Evolutionary conservation across 2,888 invertebrate genomes (phyloP).

Genomic region (Troides helena): DNA sequence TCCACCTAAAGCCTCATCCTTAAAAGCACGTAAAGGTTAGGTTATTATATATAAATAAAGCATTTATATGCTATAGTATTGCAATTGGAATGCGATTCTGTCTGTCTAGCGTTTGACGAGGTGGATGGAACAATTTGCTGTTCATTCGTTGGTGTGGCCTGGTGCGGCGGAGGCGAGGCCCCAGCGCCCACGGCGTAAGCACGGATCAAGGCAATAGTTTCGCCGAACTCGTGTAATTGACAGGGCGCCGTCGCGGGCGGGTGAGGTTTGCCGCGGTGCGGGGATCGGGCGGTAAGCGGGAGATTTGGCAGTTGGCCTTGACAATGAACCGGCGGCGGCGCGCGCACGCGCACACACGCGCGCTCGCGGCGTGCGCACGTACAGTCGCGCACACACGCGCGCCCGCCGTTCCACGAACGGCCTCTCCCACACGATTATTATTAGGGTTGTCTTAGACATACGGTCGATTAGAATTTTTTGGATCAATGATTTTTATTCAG

Average conservation of each 20-base stretch:
- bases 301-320: constrained; percentile 80
- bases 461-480: constrained; percentile 28
- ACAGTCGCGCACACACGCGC: constrained; percentile 59
- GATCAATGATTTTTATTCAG: constrained; percentile 26
- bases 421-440: constrained; percentile 69
- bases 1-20: no score
- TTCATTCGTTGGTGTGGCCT: constrained; percentile 48
- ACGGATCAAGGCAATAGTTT: constrained; percentile 53
- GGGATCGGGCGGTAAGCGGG: constrained; percentile 62
- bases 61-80: constrained; percentile 27
- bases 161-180: constrained; percentile 39
- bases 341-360: constrained; percentile 54
- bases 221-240: constrained; percentile 66
- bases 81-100: constrained; percentile 55
- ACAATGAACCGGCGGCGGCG: constrained; percentile 76
- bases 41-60: no score
- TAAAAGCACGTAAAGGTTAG: no score
- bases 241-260: constrained; percentile 31
- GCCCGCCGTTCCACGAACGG: constrained; percentile 68
- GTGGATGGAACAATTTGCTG: background rate
- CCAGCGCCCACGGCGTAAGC: constrained; percentile 49
- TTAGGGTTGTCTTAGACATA: constrained; percentile 52
- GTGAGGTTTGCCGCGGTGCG: constrained; percentile 11
- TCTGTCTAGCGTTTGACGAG: constrained; percentile 1
- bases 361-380: constrained; percentile 42